Percentiles rank a stretch among this genome's conserved stretches.
phyloP scores from a whole-genome alignment of 1,140 invertebrate genomes.

The Colletes gigas region DNA sequence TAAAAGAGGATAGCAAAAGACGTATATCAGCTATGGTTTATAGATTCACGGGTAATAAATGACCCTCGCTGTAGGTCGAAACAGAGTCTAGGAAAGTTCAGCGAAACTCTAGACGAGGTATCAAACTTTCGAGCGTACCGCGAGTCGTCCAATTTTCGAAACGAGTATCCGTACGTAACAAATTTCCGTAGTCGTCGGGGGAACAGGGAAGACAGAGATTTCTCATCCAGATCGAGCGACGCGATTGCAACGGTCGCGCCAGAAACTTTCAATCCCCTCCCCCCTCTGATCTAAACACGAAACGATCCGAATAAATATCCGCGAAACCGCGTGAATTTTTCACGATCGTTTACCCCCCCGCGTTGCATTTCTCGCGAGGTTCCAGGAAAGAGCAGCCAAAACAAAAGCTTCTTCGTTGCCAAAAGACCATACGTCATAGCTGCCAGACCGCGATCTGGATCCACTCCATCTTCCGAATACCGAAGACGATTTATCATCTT shows the following conservation, averaged over 20 bases:
- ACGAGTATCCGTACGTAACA: background rate
- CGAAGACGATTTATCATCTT: conserved; percentile 2
- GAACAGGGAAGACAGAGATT: conserved; percentile 8
- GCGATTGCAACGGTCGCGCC: background rate
- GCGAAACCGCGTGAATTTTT: conserved; percentile 27
- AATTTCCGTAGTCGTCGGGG: background rate
- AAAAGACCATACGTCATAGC: conserved; percentile 7
- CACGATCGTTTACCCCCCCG: conserved; percentile 32
- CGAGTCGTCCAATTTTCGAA: background rate
- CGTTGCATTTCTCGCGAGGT: conserved; percentile 23
- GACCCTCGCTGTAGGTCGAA: too few relatives aligned
- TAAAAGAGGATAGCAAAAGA: too few relatives aligned
- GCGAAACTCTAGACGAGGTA: too few relatives aligned
- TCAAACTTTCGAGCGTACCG: too few relatives aligned
- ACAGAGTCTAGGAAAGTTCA: too few relatives aligned
- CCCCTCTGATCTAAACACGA: conserved; percentile 13
- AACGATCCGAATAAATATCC: conserved; percentile 30
- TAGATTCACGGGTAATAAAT: too few relatives aligned
- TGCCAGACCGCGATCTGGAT: background rate
- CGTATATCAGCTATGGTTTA: too few relatives aligned
- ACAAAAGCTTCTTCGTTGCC: background rate
- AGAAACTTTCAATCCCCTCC: conserved; percentile 31
- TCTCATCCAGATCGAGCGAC: conserved; percentile 28
- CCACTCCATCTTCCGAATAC: conserved; percentile 1
- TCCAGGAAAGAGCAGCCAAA: background rate